Conservation (phyloP, 1,140 invertebrate genomes). For the Drosophila sechellia region DNA sequence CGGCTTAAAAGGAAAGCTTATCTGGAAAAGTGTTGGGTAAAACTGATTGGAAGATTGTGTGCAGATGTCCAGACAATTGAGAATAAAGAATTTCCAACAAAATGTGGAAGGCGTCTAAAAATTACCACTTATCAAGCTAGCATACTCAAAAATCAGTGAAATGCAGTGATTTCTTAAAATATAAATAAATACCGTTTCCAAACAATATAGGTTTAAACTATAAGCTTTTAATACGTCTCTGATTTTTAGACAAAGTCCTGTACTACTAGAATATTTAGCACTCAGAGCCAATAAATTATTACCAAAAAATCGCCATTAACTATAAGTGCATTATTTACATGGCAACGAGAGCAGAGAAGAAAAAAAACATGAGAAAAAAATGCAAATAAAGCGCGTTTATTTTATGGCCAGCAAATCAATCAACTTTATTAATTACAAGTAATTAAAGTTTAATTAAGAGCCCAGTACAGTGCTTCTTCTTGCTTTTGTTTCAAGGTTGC, state of each 20-base stretch:
- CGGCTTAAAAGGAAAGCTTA: slow-evolving; percentile 6
- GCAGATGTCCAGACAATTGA: slow-evolving; percentile 1
- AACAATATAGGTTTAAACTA: too few relatives aligned
- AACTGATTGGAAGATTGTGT: neutral
- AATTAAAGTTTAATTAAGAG: slow-evolving; percentile 80
- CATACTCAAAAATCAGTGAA: neutral
- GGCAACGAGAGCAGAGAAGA: neutral
- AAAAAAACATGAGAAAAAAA: neutral
- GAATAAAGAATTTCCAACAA: neutral
- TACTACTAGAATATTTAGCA: neutral
- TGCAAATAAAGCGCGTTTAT: slow-evolving; percentile 25
- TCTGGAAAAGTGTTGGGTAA: neutral
- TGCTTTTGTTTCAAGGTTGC: slow-evolving; percentile 71
- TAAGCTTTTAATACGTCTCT: neutral
- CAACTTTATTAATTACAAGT: slow-evolving; percentile 78
- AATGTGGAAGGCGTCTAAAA: neutral
- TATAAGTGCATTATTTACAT: slow-evolving; percentile 8
- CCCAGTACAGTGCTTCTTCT: slow-evolving; percentile 15
- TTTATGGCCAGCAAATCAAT: slow-evolving; percentile 59
- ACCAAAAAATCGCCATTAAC: slow-evolving; percentile 2
- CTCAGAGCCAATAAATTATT: neutral
- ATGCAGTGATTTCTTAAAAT: neutral
- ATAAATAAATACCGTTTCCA: neutral
- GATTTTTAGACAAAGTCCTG: neutral
- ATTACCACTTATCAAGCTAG: neutral